Conservation (phyloP, 2,113 vertebrate species). For the Columba janthina region DNA sequence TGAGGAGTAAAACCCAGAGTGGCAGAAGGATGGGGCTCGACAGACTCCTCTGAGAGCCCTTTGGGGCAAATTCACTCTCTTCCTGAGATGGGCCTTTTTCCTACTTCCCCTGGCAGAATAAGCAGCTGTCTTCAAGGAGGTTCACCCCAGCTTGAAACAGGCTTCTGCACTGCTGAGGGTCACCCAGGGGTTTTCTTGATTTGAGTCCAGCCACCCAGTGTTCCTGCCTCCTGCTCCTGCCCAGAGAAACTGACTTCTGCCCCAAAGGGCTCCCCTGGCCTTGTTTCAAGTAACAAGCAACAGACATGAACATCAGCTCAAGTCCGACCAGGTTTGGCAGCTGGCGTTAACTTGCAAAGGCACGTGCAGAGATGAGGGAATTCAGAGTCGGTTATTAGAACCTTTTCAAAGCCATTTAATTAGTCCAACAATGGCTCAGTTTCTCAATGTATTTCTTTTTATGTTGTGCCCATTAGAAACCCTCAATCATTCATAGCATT, state of each 20-base stretch:
- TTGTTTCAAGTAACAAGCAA: not conserved
- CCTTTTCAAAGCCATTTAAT: constrained; percentile 34
- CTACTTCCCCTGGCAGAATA: not conserved
- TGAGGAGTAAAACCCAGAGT: not conserved
- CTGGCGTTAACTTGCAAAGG: not conserved
- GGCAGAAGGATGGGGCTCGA: not conserved
- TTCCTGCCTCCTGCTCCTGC: not conserved
- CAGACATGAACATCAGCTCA: not conserved
- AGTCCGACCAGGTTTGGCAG: constrained; percentile 1
- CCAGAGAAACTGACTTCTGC: not conserved
- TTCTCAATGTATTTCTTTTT: not conserved
- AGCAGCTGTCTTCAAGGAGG: not conserved
- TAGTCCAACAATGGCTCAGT: not conserved
- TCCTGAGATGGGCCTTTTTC: not conserved
- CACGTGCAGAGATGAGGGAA: constrained; percentile 6
- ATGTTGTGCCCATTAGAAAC: not conserved
- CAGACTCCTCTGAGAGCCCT: not conserved
- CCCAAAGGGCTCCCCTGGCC: not conserved
- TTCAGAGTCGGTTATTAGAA: not conserved
- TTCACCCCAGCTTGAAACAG: not conserved
- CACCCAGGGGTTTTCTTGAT: not conserved
- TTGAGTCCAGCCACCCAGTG: not conserved
- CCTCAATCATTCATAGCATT: constrained; percentile 17
- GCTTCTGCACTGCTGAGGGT: not conserved
- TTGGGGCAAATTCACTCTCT: not conserved